Evolutionary conservation across 2,888 invertebrate genomes (phyloP).

Genomic region (Acrocera orbiculus): DNA sequence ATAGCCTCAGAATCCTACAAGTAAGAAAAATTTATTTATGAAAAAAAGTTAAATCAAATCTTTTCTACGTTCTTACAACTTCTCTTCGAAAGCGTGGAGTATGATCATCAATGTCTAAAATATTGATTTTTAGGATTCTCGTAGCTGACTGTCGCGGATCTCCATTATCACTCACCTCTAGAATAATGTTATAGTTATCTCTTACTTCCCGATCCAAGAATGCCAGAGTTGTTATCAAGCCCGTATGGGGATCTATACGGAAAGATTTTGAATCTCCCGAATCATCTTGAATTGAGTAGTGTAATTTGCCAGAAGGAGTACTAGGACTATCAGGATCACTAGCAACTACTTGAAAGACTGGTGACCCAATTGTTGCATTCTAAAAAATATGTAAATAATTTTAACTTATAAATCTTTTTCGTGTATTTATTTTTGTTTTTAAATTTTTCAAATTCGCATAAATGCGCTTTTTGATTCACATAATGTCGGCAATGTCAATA

Average conservation of each 20-base stretch:
- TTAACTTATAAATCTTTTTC: neutral
- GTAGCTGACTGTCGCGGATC: constrained; percentile 58
- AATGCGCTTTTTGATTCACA: too few relatives aligned
- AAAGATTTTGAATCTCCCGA: constrained; percentile 45
- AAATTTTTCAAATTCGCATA: neutral
- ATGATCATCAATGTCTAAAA: constrained; percentile 64
- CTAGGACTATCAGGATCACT: constrained; percentile 62
- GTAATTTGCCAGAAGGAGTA: constrained; percentile 54
- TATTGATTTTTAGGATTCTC: constrained; percentile 45
- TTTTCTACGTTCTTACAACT: constrained; percentile 34
- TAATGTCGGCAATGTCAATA: too few relatives aligned
- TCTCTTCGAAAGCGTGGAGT: constrained; percentile 51
- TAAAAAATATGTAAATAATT: constrained; percentile 20
- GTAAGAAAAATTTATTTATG: constrained; percentile 6
- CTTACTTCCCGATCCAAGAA: constrained; percentile 57
- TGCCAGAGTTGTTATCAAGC: constrained; percentile 50
- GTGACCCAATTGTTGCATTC: constrained; percentile 54
- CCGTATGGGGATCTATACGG: constrained; percentile 46
- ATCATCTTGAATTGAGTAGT: constrained; percentile 52
- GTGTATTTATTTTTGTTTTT: neutral
- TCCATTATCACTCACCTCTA: constrained; percentile 63
- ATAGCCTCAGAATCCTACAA: constrained; percentile 46
- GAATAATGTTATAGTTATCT: constrained; percentile 53
- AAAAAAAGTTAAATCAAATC: constrained; percentile 5
- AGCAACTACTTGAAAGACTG: constrained; percentile 58